Evolutionary conservation across 2,888 invertebrate species (phyloP).

Genomic region (Pandemis corylana): DNA sequence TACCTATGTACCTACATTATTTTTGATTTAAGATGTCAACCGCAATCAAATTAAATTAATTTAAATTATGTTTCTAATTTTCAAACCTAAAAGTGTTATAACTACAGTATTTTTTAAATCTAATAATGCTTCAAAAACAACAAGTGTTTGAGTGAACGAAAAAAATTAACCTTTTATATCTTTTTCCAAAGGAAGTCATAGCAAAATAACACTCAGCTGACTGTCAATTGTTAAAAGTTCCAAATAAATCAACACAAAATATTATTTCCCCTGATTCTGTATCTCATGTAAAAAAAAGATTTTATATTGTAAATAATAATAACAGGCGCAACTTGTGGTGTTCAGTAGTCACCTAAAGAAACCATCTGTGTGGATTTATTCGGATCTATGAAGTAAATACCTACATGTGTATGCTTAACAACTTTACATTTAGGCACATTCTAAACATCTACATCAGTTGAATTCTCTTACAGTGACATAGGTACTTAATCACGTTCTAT

Average conservation of each 20-base stretch:
- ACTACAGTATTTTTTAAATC: no score
- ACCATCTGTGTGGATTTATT: no score
- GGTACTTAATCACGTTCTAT: background rate
- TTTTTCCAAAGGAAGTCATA: no score
- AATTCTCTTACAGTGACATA: background rate
- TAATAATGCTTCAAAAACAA: background rate
- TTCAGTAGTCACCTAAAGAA: background rate
- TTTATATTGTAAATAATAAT: background rate
- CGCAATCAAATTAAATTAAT: background rate
- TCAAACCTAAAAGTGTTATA: background rate
- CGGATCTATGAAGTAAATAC: background rate
- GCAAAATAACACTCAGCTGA: background rate
- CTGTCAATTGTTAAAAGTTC: no score
- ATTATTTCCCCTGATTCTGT: no score
- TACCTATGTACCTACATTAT: background rate
- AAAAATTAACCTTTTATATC: background rate
- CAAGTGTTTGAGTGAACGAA: constrained; percentile 3
- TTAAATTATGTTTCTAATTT: background rate
- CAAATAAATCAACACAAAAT: no score
- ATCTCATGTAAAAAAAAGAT: no score
- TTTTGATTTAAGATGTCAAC: background rate
- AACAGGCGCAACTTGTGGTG: background rate
- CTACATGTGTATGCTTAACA: background rate
- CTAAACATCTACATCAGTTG: background rate
- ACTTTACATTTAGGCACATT: background rate